phyloP scores from a whole-genome alignment of 2,888 invertebrate species.

The Atethmia centrago region DNA sequence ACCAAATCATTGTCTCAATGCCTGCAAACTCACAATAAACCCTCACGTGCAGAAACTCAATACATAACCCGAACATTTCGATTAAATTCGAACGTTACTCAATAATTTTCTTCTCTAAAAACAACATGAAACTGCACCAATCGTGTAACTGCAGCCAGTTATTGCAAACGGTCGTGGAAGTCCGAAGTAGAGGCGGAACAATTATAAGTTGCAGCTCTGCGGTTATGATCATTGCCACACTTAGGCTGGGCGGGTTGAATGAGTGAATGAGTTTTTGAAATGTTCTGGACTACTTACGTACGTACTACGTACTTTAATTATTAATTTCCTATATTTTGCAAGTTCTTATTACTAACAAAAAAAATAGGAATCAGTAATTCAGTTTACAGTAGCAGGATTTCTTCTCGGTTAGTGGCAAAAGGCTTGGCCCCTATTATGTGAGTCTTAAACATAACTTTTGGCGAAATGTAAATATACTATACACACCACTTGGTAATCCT shows the following conservation, averaged over 20 bases:
- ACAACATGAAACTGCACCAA: slow-evolving; percentile 2
- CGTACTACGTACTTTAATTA: no score
- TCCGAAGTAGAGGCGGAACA: slow-evolving; percentile 22
- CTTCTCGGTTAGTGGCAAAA: not conserved
- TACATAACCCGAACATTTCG: not conserved
- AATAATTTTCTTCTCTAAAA: slow-evolving; percentile 18
- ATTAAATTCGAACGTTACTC: slow-evolving; percentile 14
- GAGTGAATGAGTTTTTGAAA: slow-evolving; percentile 2
- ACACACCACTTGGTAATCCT: not conserved
- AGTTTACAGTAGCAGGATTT: not conserved
- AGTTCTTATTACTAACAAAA: not conserved
- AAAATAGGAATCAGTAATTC: not conserved
- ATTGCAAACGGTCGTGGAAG: slow-evolving; percentile 8
- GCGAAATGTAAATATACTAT: not conserved
- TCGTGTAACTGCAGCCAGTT: slow-evolving; percentile 14
- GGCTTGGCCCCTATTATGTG: not conserved
- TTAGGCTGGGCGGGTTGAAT: slow-evolving; percentile 23
- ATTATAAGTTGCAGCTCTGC: slow-evolving; percentile 39
- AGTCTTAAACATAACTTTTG: not conserved
- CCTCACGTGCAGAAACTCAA: not conserved
- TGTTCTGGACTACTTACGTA: not conserved
- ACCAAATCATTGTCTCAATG: not conserved
- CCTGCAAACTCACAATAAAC: not conserved
- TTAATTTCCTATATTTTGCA: not conserved
- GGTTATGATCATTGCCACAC: slow-evolving; percentile 48